phyloP scores from a whole-genome alignment of 1,140 invertebrate genomes.

The Heliothis subflexa region DNA sequence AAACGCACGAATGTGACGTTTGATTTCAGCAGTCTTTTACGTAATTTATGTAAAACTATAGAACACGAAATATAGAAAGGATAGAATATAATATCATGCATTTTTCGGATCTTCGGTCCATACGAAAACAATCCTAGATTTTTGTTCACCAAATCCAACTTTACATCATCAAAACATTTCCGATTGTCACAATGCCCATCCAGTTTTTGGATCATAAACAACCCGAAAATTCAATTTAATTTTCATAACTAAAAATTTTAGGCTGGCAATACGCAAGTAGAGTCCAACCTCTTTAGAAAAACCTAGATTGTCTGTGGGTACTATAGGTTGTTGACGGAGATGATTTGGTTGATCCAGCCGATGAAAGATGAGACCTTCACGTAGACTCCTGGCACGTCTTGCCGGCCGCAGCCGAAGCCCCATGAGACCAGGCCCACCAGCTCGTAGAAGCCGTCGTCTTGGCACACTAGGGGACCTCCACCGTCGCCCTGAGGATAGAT shows the following conservation, averaged over 20 bases:
- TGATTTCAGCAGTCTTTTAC: not conserved
- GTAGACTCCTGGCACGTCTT: conserved; percentile 96
- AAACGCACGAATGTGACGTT: not conserved
- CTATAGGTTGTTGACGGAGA: conserved; percentile 96
- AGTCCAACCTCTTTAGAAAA: conserved; percentile 10
- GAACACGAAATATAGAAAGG: not conserved
- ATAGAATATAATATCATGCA: too few relatives aligned
- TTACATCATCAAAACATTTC: too few relatives aligned
- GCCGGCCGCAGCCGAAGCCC: conserved; percentile 96
- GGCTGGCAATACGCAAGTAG: not conserved
- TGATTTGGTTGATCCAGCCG: conserved; percentile 98
- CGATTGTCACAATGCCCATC: too few relatives aligned
- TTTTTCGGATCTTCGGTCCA: too few relatives aligned
- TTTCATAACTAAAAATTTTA: not conserved
- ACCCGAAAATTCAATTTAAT: too few relatives aligned
- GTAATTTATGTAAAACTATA: not conserved
- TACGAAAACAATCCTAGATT: not conserved
- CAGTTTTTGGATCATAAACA: too few relatives aligned
- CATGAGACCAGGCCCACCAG: conserved; percentile 96
- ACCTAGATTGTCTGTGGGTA: conserved; percentile 15
- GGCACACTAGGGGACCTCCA: conserved; percentile 95
- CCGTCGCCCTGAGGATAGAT: conserved; percentile 92
- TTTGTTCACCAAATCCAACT: too few relatives aligned
- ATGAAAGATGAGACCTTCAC: conserved; percentile 98
- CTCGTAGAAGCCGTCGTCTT: conserved; percentile 97